Percentiles rank a stretch among this genome's conserved stretches.
Conservation (phyloP, 2,113 vertebrate genomes). For the Hippolais icterina region DNA sequence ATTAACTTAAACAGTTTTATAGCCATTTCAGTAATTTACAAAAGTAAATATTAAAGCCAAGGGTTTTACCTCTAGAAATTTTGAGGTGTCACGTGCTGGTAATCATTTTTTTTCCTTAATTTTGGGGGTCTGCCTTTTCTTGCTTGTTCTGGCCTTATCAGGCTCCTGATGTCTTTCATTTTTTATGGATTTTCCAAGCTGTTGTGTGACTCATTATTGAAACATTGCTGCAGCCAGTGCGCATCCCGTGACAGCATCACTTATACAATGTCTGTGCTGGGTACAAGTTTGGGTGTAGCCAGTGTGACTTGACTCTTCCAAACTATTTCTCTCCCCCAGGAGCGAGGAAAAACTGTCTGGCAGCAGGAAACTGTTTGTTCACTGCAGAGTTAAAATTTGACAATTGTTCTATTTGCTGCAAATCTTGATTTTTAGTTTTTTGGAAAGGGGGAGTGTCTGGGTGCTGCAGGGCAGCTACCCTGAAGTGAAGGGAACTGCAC, state of each 20-base stretch:
- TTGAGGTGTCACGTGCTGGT: not conserved
- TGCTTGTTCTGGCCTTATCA: slow-evolving; percentile 21
- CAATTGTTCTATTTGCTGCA: not conserved
- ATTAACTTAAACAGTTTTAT: not conserved
- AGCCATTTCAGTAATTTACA: not conserved
- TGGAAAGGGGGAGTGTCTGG: accelerated
- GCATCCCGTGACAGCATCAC: slow-evolving; percentile 58
- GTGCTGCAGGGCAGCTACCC: not conserved
- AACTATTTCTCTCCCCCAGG: not conserved
- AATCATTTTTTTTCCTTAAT: not conserved
- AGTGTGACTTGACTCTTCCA: not conserved
- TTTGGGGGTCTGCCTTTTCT: not conserved
- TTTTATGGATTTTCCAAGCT: slow-evolving; percentile 57
- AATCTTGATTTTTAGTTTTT: not conserved
- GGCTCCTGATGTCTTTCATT: not conserved
- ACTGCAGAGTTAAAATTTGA: not conserved
- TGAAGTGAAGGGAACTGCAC: not conserved
- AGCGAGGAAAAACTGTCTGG: not conserved
- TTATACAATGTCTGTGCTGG: slow-evolving; percentile 26
- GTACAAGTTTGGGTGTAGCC: slow-evolving; percentile 39
- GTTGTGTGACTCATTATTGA: slow-evolving; percentile 67
- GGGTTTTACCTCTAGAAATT: not conserved
- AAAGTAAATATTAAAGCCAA: not conserved
- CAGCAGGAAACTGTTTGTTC: not conserved
- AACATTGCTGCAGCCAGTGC: slow-evolving; percentile 51